These are phyloP conservation scores for Verasper variegatus DNA, from an alignment of 2,113 vertebrate species.

Conservation along the genomic window DNA sequence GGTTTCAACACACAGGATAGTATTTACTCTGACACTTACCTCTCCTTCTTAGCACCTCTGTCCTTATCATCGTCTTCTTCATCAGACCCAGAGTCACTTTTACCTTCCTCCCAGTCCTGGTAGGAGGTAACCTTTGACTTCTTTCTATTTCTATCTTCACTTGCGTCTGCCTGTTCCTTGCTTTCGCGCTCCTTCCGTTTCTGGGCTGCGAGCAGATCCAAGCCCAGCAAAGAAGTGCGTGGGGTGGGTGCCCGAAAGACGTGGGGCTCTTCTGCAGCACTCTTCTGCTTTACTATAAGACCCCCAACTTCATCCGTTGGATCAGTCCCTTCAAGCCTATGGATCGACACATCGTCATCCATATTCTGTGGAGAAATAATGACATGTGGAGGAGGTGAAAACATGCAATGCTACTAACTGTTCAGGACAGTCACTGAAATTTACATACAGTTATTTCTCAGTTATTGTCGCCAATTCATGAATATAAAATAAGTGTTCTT, in stretches of 20 bases:
- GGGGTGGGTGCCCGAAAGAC: conserved; percentile 94
- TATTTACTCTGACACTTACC: conserved; percentile 75
- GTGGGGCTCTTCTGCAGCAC: conserved; percentile 87
- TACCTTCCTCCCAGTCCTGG: conserved; percentile 91
- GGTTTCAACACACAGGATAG: background rate
- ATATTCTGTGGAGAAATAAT: conserved; percentile 60
- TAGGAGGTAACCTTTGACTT: conserved; percentile 88
- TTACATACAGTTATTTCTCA: background rate
- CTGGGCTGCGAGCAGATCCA: conserved; percentile 94
- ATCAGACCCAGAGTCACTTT: conserved; percentile 87
- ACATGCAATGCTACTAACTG: background rate
- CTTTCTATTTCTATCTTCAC: conserved; percentile 78
- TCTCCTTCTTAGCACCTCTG: conserved; percentile 82
- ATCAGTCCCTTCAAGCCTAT: conserved; percentile 88
- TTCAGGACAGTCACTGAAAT: background rate
- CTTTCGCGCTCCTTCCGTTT: conserved; percentile 92
- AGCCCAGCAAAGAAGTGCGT: conserved; percentile 90
- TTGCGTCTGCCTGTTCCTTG: conserved; percentile 79
- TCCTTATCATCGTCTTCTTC: conserved; percentile 80
- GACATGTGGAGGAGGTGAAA: conserved; percentile 9
- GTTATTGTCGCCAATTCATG: background rate
- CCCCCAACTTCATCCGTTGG: conserved; percentile 85
- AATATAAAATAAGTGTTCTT: no score
- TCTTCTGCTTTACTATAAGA: conserved; percentile 88
- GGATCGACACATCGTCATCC: conserved; percentile 86